Base-by-base conservation (phyloP, 2,113 vertebrate genomes). In the Myrmophylax atrothorax region DNA sequence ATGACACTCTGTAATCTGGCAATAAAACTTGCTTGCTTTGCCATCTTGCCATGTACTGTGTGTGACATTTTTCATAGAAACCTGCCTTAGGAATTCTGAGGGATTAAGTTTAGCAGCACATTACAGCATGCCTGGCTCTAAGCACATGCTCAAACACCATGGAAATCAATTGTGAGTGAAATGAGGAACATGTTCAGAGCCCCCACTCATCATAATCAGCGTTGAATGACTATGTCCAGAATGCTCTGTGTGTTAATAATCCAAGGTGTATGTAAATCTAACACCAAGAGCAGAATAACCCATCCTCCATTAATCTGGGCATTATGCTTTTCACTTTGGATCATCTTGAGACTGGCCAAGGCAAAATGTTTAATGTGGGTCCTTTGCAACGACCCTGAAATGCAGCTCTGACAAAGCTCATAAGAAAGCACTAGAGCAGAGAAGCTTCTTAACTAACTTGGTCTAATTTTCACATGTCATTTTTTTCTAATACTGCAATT, bases 141-240 rank as follows among this genome's bases (percentile, higher is more conserved):
- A 73, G 46, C 37, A 69, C 14, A 38, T 17, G 7, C 26, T 53
- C 33, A n/a, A 29, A 13, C 0, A 5, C 11, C 0, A 0, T 11
- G 18, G 35, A 23, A 46, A 76, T 64, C 38, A 38, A 44, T 14
- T 8, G 5, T 55, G 29, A 85, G 18, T 44, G 52, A 80, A 84
- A 86, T 0, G 0, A 84, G 16, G 23, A 88, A 53, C 1, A 16
- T 0, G 1, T 69, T 73, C 35, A 66, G 63, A 83, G 28, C 2
- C 10, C 17, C 9, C 25, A 58, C 11, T 70, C 29, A 35, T 28
- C 33, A 55, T 31, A 79, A 28, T 66, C 38, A 67, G 17, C 31
- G 53, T 67, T 49, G n/a, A 52, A 84, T 13, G 6, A 70, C 53
- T 68, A 42, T 60, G 5, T 87, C 26, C 84, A 90, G 24, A 24